Base-by-base conservation (phyloP, 2,888 invertebrate genomes). In the Urechis unicinctus region DNA sequence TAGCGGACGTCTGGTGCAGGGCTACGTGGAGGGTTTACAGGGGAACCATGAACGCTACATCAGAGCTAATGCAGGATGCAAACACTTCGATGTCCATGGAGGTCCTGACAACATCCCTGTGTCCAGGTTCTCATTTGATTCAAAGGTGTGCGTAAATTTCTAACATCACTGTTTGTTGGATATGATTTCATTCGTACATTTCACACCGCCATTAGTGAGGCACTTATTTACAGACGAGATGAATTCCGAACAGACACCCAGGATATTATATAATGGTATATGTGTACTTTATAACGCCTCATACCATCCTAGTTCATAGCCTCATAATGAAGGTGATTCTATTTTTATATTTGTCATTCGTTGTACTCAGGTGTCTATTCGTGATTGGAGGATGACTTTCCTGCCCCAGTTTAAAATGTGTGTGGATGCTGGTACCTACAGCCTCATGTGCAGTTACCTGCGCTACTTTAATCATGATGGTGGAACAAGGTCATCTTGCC, bases 361-460 rank as follows among this genome's bases (percentile, higher is more conserved):
- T 30, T 1, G 31, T 36, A 45, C 52, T 3, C 57, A 74, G 73
- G 72, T 74, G 2, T 63, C 68, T 1, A 67, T 65, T 52, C 54
- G 68, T 45, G 74, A 75, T 57, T 71, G 67, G 68, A 56, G 67
- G 22, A 60, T 69, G 59, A 74, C 74, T 3, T 75, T 69, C 61
- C 63, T 75, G 28, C 74, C 75, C 30, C 68, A 66, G 9, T 74
- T 75, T 53, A 63, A 65, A 48, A 56, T 59, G 49, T 75, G 74
- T 62, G 69, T 73, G 2, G 61, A 68, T 26, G 74, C 73, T 2
- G 74, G 75, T 1, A 66, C 71, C 1, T 68, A 66, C 60, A 71
- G 71, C 43, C 53, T 74, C n/a, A 75, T 76, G 73, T 75, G 75
- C 62, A 74, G 74, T 54, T 75, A 72, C 56, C 75, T 74, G 66